Base-by-base conservation (phyloP, 1,140 invertebrate species). In the Triops longicaudatus region DNA sequence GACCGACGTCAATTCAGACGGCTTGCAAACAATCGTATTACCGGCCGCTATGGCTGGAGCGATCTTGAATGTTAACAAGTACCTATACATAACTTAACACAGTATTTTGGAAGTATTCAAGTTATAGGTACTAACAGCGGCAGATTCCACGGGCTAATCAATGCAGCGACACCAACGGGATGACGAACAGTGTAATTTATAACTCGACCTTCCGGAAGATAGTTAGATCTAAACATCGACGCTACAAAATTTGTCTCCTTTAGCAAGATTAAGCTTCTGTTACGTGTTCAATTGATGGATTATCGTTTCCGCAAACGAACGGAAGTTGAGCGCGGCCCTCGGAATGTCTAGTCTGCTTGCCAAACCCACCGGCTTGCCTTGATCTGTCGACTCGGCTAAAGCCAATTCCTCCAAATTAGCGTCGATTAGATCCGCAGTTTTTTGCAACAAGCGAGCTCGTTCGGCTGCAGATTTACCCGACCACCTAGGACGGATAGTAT, bases 101-200 rank as follows among this genome's bases (percentile, higher is more conserved):
- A 75, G 26, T 73, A 31, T 5, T 26, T n/a, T 0, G 14, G 10
- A 63, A 63, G 17, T 63, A 6, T 63, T 14, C 5, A 14, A 63
- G 17, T 63, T 89, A 12, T 6, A 22, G 17, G 22, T 63, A n/a
- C 22, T 10, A n/a, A 90, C 5, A 89, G 79, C 1, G 89, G 88
- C 4, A 89, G 82, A 82, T 89, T 89, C 88, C 88, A 89, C 9
- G 88, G 88, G 74, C 84, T 84, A 77, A 89, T 89, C 1, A 89
- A 81, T 0, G 85, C 88, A 9, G 86, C 87, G 26, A 90, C 87
- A 37, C 89, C 88, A 31, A 88, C 82, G 31, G 88, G 87, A 41
- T 85, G 81, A 43, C 84, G 82, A 1, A 83, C 80, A 0, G 86
- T 87, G 80, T 88, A 89, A 80, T 87, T 88, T 0, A 89, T 73